phyloP scores from a whole-genome alignment of 2,113 vertebrate genomes.

The Dasypus novemcinctus region DNA sequence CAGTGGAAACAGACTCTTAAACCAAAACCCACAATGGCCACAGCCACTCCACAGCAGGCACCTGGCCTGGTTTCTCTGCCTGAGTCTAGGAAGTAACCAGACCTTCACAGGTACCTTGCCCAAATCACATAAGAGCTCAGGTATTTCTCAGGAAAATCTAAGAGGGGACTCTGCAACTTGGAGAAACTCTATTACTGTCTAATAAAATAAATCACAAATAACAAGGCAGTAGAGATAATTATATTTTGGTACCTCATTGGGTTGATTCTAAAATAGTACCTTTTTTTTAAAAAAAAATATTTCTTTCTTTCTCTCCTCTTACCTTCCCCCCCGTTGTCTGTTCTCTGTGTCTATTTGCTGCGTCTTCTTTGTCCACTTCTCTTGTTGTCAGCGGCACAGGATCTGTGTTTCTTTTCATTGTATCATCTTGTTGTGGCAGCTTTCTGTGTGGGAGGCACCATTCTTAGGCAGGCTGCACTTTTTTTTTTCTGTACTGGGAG shows the following conservation, averaged over 20 bases:
- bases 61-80: neutral
- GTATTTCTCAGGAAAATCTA: neutral
- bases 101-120: neutral
- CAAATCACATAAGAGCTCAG: neutral
- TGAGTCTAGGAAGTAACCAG: neutral
- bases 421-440: too few species aligned
- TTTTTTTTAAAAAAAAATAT: too few species aligned
- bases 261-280: neutral
- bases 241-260: neutral
- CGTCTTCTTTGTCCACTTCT: too few species aligned
- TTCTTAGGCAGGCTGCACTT: too few species aligned
- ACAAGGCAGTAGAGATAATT: neutral
- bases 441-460: too few species aligned
- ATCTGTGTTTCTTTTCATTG: too few species aligned
- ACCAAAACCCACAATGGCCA: neutral
- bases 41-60: neutral
- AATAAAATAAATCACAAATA: neutral
- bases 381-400: too few species aligned
- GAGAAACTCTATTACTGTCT: neutral
- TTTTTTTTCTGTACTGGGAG: too few species aligned
- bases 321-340: too few species aligned
- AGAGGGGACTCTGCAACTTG: neutral
- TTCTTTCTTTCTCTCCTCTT: too few species aligned
- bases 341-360: too few species aligned
- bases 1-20: neutral